Evolutionary conservation across 1,140 invertebrate genomes (phyloP).

Genomic region (Ridgeia piscesae): DNA sequence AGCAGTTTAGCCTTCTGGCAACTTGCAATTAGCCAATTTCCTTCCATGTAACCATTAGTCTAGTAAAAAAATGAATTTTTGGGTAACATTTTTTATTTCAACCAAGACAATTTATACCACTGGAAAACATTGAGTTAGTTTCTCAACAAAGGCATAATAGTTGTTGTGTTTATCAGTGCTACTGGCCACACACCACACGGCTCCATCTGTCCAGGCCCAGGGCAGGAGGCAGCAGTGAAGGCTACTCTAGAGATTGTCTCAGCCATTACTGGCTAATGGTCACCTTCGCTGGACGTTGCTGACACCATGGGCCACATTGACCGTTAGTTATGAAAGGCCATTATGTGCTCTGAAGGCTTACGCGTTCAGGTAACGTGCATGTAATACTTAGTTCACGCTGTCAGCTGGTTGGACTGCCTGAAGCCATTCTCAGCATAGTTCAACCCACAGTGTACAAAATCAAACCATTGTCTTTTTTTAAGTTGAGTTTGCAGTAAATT

Average conservation of each 20-base stretch:
- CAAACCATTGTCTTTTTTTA: too few relatives aligned
- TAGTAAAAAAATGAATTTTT: too few relatives aligned
- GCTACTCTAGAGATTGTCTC: neutral
- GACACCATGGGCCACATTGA: neutral
- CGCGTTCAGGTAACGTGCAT: neutral
- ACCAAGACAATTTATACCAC: too few relatives aligned
- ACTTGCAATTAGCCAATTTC: too few relatives aligned
- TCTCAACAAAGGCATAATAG: neutral
- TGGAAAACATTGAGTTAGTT: neutral
- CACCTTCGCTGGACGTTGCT: neutral
- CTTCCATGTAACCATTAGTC: too few relatives aligned
- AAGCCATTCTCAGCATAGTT: neutral
- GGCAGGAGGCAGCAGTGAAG: neutral
- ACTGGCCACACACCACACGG: neutral
- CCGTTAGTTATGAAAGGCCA: neutral
- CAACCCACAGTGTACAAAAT: neutral
- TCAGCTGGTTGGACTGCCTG: neutral
- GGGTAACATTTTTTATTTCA: too few relatives aligned
- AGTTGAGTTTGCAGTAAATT: too few relatives aligned
- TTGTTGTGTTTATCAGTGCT: neutral
- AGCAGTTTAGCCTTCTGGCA: neutral
- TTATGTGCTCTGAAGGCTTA: neutral
- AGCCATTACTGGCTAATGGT: neutral
- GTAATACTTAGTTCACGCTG: neutral
- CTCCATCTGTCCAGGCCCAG: neutral